Evolutionary conservation across 1,140 invertebrate genomes (phyloP).

Genomic region (Apis dorsata): DNA sequence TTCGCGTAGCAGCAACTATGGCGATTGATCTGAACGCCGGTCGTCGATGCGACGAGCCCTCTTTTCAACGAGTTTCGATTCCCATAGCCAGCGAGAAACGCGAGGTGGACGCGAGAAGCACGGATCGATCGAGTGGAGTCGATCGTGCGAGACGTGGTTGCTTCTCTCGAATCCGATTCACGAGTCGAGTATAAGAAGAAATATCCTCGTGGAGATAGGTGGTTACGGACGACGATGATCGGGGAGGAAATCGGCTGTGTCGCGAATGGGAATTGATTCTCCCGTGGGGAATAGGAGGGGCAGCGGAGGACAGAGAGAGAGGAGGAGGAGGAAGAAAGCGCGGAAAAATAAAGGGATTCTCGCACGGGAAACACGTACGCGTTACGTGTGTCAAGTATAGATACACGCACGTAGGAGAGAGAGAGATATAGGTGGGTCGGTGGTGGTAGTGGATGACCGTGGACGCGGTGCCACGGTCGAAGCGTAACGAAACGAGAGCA

Average conservation of each 20-base stretch:
- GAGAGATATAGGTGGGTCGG: too few relatives aligned
- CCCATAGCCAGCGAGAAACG: too few relatives aligned
- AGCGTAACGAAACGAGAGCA: constrained; percentile 52
- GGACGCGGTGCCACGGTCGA: not conserved
- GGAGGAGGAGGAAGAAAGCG: not conserved
- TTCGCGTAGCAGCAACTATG: constrained; percentile 32
- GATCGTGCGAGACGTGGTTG: not conserved
- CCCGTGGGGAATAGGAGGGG: too few relatives aligned
- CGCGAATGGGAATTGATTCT: not conserved
- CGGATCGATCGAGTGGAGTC: constrained; percentile 15
- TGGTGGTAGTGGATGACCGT: not conserved
- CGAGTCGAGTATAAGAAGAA: not conserved
- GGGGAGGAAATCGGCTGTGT: too few relatives aligned
- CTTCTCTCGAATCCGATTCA: not conserved
- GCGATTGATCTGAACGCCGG: constrained; percentile 46
- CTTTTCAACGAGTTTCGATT: too few relatives aligned
- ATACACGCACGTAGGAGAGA: too few relatives aligned
- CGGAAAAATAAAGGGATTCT: constrained; percentile 25
- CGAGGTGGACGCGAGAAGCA: not conserved
- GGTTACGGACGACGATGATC: too few relatives aligned
- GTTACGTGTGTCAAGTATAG: not conserved
- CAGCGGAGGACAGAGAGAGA: too few relatives aligned
- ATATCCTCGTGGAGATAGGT: not conserved
- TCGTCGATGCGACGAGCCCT: not conserved
- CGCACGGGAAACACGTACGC: too few relatives aligned